Evolutionary conservation across 2,113 vertebrate species (phyloP).

Genomic region (Lycocorax pyrrhopterus): DNA sequence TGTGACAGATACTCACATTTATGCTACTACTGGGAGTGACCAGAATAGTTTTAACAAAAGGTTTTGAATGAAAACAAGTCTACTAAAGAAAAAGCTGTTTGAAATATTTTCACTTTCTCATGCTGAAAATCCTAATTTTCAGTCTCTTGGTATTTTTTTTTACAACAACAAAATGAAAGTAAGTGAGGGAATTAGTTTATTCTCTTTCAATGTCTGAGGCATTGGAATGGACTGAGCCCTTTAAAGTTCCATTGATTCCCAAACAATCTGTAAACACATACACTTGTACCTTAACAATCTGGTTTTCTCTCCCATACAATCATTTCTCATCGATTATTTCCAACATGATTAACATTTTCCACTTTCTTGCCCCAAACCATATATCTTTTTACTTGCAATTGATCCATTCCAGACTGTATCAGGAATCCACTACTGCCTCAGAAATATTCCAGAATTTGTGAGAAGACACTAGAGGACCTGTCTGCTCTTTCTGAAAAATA

Average conservation of each 20-base stretch:
- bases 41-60: not conserved
- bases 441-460: slow-evolving; percentile 14
- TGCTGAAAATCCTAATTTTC: not conserved
- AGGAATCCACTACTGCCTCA: slow-evolving; percentile 53
- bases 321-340: not conserved
- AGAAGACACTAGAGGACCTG: slow-evolving; percentile 46
- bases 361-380: not conserved
- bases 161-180: not conserved
- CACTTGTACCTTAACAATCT: not conserved
- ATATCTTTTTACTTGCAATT: not conserved
- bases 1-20: not conserved
- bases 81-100: not conserved
- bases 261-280: not conserved
- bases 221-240: not conserved
- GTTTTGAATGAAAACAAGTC: not conserved
- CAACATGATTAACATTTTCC: not conserved
- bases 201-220: not conserved
- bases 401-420: slow-evolving; percentile 23
- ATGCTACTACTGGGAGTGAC: not conserved
- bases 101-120: not conserved
- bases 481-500: slow-evolving; percentile 56
- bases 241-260: not conserved
- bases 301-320: not conserved
- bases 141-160: not conserved
- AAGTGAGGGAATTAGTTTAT: not conserved